Conservation (phyloP, 2,888 invertebrate species). For the Acleris laterana region DNA sequence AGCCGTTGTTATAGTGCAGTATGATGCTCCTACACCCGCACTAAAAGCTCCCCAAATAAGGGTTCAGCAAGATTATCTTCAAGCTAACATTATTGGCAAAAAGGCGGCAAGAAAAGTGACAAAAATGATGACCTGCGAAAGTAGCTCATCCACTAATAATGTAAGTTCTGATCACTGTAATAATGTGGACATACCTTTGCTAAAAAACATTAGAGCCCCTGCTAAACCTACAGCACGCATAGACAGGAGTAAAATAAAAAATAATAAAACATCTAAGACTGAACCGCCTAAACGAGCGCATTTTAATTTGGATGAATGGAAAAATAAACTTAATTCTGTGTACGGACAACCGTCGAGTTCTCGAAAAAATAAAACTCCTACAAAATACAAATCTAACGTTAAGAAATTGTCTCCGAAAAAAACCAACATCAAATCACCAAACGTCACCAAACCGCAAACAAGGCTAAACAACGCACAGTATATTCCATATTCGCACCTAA, state of each 20-base stretch:
- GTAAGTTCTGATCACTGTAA: conserved; percentile 56
- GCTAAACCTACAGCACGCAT: conserved; percentile 48
- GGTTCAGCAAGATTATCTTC: conserved; percentile 29
- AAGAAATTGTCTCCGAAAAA: conserved; percentile 47
- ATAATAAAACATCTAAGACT: conserved; percentile 43
- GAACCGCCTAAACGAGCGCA: conserved; percentile 49
- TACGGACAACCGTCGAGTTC: conserved; percentile 57
- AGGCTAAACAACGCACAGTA: conserved; percentile 66
- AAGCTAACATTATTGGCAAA: conserved; percentile 33
- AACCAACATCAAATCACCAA: conserved; percentile 35
- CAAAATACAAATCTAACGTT: conserved; percentile 45
- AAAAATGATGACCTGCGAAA: conserved; percentile 69
- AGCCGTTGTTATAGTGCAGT: conserved; percentile 60
- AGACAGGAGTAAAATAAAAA: conserved; percentile 42
- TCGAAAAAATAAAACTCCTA: conserved; percentile 43
- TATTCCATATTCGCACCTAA: conserved; percentile 78
- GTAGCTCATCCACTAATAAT: conserved; percentile 68
- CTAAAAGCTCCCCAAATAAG: conserved; percentile 8
- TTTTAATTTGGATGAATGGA: conserved; percentile 67
- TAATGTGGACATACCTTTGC: conserved; percentile 50
- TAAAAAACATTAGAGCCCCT: conserved; percentile 47
- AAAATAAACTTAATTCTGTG: conserved; percentile 64
- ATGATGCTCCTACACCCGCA: conserved; percentile 44
- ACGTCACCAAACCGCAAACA: conserved; percentile 30
- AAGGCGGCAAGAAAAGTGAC: conserved; percentile 60